Conservation (phyloP, 2,888 invertebrate species). For the Cataglyphis cursor region DNA sequence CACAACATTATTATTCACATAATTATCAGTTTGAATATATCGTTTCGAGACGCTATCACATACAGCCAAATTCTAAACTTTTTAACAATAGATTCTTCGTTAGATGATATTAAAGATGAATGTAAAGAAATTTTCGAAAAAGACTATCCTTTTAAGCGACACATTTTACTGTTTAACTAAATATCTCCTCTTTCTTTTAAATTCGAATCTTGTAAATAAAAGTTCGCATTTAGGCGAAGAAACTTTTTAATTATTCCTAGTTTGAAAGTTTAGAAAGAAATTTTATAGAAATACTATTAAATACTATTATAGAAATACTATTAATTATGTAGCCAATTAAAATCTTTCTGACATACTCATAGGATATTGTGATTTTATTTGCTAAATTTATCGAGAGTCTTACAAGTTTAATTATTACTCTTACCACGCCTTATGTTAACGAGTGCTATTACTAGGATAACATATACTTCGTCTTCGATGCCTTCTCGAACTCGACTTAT, state of each 20-base stretch:
- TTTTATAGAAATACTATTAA: background rate
- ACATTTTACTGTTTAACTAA: background rate
- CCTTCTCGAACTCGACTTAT: background rate
- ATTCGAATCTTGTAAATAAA: background rate
- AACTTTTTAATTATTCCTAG: background rate
- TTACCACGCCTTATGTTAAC: background rate
- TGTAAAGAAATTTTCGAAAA: background rate
- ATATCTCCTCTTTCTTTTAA: background rate
- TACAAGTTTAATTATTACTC: background rate
- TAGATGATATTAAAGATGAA: background rate
- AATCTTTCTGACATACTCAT: background rate
- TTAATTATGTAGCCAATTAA: slow-evolving; percentile 6
- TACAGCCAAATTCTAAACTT: background rate
- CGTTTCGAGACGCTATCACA: background rate
- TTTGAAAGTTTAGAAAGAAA: slow-evolving; percentile 8
- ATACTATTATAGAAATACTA: too few species aligned
- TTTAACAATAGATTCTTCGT: background rate
- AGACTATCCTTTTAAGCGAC: background rate
- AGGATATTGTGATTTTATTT: background rate
- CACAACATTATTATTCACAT: background rate
- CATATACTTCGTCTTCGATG: background rate
- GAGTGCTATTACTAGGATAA: background rate
- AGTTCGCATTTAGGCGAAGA: background rate
- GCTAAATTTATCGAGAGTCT: background rate
- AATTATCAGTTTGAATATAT: background rate